A percentile compares a stretch with the other conserved stretches of the same genome.
phyloP scores from a whole-genome alignment of 2,113 vertebrate species.

The Protobothrops flavoviridis region DNA sequence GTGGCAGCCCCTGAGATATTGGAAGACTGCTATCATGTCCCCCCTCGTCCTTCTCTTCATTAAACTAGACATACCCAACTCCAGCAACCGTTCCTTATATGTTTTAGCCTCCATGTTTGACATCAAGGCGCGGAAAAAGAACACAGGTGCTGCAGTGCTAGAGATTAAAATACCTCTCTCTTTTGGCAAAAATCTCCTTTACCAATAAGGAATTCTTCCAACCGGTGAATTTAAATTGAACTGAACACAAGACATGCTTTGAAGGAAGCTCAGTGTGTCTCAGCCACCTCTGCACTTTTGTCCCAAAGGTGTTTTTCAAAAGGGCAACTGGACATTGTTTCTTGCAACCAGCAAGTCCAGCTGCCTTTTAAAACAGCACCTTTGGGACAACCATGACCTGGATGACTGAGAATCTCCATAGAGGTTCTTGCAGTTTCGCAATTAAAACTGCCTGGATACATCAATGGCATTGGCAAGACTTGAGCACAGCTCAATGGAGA shows the following conservation, averaged over 20 bases:
- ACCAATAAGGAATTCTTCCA: not conserved
- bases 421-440: not conserved
- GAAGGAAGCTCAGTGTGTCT: not conserved
- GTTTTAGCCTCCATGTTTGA: not conserved
- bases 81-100: too few species aligned
- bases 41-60: too few species aligned
- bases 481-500: not conserved
- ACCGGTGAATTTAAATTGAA: not conserved
- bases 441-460: not conserved
- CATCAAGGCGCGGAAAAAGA: not conserved
- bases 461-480: not conserved
- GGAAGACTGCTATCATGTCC: too few species aligned
- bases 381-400: not conserved
- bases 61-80: too few species aligned
- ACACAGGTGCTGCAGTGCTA: not conserved
- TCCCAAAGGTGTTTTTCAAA: not conserved
- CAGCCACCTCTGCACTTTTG: not conserved
- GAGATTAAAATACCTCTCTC: not conserved
- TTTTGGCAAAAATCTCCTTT: not conserved
- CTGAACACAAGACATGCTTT: not conserved
- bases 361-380: not conserved
- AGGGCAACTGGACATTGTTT: not conserved
- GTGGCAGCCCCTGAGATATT: too few species aligned
- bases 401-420: not conserved
- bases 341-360: not conserved